These are phyloP conservation scores for Lucilia sericata DNA, from an alignment of 1,140 invertebrate genomes.

Conservation along the genomic window DNA sequence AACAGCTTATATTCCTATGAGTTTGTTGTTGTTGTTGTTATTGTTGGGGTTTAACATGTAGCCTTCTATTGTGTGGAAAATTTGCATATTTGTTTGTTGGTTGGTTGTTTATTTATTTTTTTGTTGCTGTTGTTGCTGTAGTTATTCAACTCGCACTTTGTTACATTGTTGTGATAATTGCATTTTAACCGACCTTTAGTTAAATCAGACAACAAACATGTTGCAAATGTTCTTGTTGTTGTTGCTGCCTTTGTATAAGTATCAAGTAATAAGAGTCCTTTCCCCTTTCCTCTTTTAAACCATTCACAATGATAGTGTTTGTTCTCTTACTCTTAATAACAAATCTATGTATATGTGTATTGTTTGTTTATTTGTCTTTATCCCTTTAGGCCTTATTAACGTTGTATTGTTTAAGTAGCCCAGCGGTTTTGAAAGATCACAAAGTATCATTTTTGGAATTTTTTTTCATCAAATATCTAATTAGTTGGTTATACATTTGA, in stretches of 20 bases:
- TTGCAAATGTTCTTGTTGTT: not conserved
- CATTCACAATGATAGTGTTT: not conserved
- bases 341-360: not conserved
- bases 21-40: no score
- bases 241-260: not conserved
- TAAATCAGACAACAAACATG: not conserved
- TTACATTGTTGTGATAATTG: not conserved
- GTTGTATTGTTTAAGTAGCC: not conserved
- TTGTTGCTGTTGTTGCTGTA: not conserved
- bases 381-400: conserved; percentile 21
- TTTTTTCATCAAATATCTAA: no score
- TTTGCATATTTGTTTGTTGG: not conserved
- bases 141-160: not conserved
- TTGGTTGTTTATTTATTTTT: not conserved
- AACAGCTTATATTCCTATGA: not conserved
- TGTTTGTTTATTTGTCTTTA: not conserved
- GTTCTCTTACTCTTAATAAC: not conserved
- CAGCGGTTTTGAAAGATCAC: no score
- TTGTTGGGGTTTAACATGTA: not conserved
- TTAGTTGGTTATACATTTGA: no score
- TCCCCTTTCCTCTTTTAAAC: not conserved
- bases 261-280: conserved; percentile 2
- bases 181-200: conserved; percentile 22
- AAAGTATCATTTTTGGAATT: no score
- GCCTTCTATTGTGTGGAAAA: not conserved